Base-by-base conservation (phyloP, 2,888 invertebrate species). In the Microctonus hyperodae region DNA sequence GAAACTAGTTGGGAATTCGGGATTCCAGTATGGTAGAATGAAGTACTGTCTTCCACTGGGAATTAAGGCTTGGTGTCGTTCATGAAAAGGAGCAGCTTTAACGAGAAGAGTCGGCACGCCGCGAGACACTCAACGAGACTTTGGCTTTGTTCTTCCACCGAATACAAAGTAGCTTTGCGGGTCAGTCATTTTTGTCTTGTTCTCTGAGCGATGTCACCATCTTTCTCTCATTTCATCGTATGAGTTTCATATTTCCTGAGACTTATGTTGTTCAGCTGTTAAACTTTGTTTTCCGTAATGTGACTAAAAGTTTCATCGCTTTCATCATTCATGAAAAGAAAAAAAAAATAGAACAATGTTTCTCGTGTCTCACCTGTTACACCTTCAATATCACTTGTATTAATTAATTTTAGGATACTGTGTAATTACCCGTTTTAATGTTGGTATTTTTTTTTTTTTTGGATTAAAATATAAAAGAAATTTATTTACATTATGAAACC, bases 401-500 rank as follows among this genome's bases (percentile, higher is more conserved):
- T n/a, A n/a, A n/a, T n/a, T n/a, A n/a, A n/a, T n/a, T n/a, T n/a
- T n/a, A n/a, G n/a, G n/a, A n/a, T n/a, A n/a, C n/a, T n/a, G n/a
- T n/a, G n/a, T n/a, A n/a, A n/a, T n/a, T n/a, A n/a, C n/a, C n/a
- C n/a, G n/a, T n/a, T n/a, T n/a, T n/a, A n/a, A n/a, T n/a, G n/a
- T n/a, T n/a, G n/a, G n/a, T n/a, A n/a, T n/a, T n/a, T n/a, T n/a
- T n/a, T n/a, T n/a, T n/a, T n/a, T n/a, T n/a, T n/a, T n/a, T n/a
- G n/a, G n/a, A n/a, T n/a, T n/a, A n/a, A n/a, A n/a, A n/a, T n/a
- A n/a, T n/a, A n/a, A n/a, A n/a, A n/a, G n/a, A n/a, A n/a, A n/a
- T n/a, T n/a, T 44, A 88, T 90, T 90, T 87, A 94, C 94, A 86
- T 93, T 90, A 82, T 91, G 92, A 81, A 91, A 93, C 90, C 94